Base-by-base conservation (phyloP, 2,113 vertebrate species). In the Corythoichthys intestinalis region DNA sequence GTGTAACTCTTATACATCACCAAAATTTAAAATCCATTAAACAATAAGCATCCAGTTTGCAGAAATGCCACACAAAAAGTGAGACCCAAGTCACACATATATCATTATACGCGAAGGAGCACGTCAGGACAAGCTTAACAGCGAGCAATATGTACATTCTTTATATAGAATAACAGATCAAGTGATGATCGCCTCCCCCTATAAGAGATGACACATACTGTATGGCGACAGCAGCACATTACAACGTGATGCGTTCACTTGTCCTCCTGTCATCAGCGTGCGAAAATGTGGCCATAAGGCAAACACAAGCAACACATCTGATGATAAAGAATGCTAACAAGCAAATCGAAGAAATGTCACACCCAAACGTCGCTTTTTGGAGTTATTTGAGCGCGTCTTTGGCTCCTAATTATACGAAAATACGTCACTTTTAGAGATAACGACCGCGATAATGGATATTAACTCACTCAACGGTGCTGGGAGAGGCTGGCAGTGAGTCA, bases 241-340 rank as follows among this genome's bases (percentile, higher is more conserved):
- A 66, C 69, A 75, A 41, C 69, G 70, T 61, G 67, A 75, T 75
- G 58, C 73, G 75, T 75, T 73, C 67, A 80, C 65, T 76, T 76
- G 74, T 83, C 75, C 75, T 71, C 58, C 72, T 77, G 77, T 69
- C 78, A 72, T 83, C 82, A 67, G 65, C 14, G 34, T 72, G 70
- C 68, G 71, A 73, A 79, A 80, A 82, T 79, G 75, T 84, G 77
- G 67, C 75, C 84, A 86, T 78, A 77, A 82, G 82, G 80, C 52
- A n/a, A 73, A 80, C 71, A 74, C 71, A 71, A 83, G 80, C 81
- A 77, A 74, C 80, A 80, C 75, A 58, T 80, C 76, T 80, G 72
- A 72, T 67, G 79, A 79, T 59, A 75, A 80, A 58, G 77, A 74
- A 54, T 7, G 60, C 59, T 47, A 77, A 73, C 72, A 82, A 74